phyloP scores from a whole-genome alignment of 2,113 vertebrate species.

The Aythya baeri region DNA sequence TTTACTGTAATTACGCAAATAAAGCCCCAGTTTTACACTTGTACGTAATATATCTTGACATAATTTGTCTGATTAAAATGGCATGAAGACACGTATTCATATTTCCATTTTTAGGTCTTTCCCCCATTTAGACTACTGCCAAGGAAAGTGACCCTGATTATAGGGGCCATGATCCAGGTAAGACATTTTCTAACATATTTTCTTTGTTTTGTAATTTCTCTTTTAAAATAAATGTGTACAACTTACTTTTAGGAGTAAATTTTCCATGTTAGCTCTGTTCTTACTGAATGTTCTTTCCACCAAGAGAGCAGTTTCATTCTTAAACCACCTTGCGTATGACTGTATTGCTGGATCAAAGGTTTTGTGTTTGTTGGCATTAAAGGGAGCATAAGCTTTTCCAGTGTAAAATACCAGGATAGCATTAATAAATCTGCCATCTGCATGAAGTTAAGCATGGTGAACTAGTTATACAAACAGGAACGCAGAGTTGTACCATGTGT shows the following conservation, averaged over 20 bases:
- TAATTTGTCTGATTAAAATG: not conserved
- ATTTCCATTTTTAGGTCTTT: slow-evolving; percentile 84
- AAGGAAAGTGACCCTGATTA: slow-evolving; percentile 88
- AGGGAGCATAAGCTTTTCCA: not conserved
- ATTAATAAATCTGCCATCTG: not conserved
- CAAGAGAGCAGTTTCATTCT: not conserved
- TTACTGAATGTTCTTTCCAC: not conserved
- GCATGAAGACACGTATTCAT: not conserved
- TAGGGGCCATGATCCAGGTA: slow-evolving; percentile 93
- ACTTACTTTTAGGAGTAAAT: not conserved
- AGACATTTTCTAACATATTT: not conserved
- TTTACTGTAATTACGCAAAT: not conserved
- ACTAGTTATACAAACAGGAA: not conserved
- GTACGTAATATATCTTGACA: not conserved
- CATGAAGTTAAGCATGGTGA: not conserved
- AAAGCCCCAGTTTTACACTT: not conserved
- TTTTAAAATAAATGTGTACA: not conserved
- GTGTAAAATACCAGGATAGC: not conserved
- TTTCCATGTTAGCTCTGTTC: not conserved
- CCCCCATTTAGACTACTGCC: slow-evolving; percentile 91
- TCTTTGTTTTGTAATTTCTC: not conserved
- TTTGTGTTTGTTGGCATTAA: not conserved
- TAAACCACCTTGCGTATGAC: not conserved
- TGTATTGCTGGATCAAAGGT: not conserved
- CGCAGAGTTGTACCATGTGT: not conserved